Percentiles rank a stretch among this genome's conserved stretches.
phyloP scores from a whole-genome alignment of 2,113 vertebrate species.

The Tautogolabrus adspersus region DNA sequence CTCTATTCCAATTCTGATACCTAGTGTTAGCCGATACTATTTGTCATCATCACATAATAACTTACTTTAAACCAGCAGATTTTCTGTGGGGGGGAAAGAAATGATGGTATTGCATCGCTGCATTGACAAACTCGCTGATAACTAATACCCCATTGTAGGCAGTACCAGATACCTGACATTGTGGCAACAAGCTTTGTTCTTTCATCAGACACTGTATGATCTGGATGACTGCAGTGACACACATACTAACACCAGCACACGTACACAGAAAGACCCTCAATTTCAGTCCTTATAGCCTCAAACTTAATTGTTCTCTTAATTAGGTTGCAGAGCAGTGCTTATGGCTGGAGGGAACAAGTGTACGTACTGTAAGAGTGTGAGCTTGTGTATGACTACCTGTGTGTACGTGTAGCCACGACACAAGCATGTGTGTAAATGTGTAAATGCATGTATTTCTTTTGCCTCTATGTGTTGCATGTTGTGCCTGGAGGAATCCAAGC shows the following conservation, averaged over 20 bases:
- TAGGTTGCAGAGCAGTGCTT: conserved; percentile 91
- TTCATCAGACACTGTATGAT: conserved; percentile 14
- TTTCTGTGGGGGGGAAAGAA: no score
- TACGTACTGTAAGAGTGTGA: conserved; percentile 18
- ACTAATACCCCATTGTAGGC: no score
- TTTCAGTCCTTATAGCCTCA: conserved; percentile 56
- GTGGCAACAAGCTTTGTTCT: conserved; percentile 20
- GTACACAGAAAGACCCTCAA: conserved; percentile 19
- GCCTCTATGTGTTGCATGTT: conserved; percentile 84
- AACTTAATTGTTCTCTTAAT: conserved; percentile 99
- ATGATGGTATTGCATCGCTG: no score
- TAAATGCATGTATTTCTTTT: conserved; percentile 74
- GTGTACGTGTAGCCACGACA: conserved; percentile 12
- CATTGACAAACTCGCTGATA: no score
- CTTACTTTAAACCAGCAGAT: no score
- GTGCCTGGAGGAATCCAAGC: conserved; percentile 87
- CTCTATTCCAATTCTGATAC: no score
- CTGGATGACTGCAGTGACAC: neutral
- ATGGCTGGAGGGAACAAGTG: conserved; percentile 90
- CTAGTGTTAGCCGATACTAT: no score
- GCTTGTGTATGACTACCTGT: neutral
- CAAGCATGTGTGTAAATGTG: conserved; percentile 40
- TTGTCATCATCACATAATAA: no score
- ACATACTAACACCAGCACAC: conserved; percentile 22
- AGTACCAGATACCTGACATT: neutral